Conservation (phyloP, 2,113 vertebrate species). For the Xiphophorus couchianus region DNA sequence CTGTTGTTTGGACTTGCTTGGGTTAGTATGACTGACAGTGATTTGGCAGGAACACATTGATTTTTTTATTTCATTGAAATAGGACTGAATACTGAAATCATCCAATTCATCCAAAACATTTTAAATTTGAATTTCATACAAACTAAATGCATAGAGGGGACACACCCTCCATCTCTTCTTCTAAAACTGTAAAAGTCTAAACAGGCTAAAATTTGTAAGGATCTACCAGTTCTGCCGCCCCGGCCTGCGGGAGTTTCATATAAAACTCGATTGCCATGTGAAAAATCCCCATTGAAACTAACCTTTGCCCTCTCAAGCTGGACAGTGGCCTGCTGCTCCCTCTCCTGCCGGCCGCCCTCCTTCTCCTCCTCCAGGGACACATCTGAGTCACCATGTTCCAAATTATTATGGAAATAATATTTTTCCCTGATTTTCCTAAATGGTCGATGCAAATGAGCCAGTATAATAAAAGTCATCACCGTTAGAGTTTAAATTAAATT, state of each 20-base stretch:
- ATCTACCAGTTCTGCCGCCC: too few species aligned
- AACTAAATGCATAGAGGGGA: background rate
- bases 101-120: background rate
- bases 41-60: too few species aligned
- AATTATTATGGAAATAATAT: too few species aligned
- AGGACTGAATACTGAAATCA: background rate
- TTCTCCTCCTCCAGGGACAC: conserved; percentile 97
- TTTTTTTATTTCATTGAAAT: background rate
- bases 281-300: background rate
- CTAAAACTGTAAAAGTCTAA: too few species aligned
- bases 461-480: too few species aligned
- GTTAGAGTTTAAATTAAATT: too few species aligned
- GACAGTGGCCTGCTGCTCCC: conserved; percentile 93
- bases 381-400: conserved; percentile 85
- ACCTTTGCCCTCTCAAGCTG: conserved; percentile 98
- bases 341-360: conserved; percentile 92
- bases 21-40: too few species aligned
- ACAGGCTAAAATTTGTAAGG: too few species aligned
- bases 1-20: background rate
- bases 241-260: background rate
- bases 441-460: too few species aligned
- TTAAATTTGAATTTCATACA: background rate
- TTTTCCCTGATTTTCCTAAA: too few species aligned
- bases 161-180: background rate
- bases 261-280: background rate